Base-by-base conservation (phyloP, 2,797 vertebrate species). In the Phaenicophaeus curvirostris region DNA sequence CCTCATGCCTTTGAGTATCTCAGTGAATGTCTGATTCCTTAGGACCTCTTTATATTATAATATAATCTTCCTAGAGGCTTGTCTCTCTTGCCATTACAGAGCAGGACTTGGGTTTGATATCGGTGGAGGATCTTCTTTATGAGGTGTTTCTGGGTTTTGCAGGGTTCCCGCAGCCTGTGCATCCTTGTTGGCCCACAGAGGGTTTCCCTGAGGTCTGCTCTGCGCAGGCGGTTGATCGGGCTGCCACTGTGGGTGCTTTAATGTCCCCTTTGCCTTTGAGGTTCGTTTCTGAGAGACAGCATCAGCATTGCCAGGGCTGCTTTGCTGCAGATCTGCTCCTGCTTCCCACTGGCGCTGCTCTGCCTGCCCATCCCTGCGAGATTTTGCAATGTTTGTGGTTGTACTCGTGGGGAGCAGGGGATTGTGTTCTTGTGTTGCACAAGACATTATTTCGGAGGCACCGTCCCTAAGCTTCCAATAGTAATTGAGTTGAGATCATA, bases 41-140 rank as follows among this genome's bases (percentile, higher is more conserved):
- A 21, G 27, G 27, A 17, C 59, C 61, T 59, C 61, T 73, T 80
- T 16, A 5, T 13, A 5, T 27, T 50, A 1, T 30, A n/a, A 51
- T 27, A 48, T 48, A 48, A 51, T 15, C 50, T 61, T 31, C 71
- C 74, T 27, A 4, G n/a, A 44, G 41, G 9, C 19, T 66, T 75
- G 69, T 16, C 54, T 46, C 53, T 48, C 25, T 42, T 18, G 24
- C 61, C 25, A 0, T 35, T 25, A 9, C 62, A 31, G 27, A 41
- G 44, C 68, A 77, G 46, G 30, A 11, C 18, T 76, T 2, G 0
- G 65, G 21, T 44, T 81, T 85, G 71, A 1, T 24, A 1, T 1
- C 0, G 5, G 3, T 8, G 74, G 12, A 37, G 37, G 37, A 18
- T 15, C 78, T 81, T 59, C 58, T 89, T 68, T 12, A 3, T 0